A percentile compares a stretch with the other conserved stretches of the same genome.
Evolutionary conservation across 2,888 invertebrate genomes (phyloP).

Genomic region (Tachina lurida): DNA sequence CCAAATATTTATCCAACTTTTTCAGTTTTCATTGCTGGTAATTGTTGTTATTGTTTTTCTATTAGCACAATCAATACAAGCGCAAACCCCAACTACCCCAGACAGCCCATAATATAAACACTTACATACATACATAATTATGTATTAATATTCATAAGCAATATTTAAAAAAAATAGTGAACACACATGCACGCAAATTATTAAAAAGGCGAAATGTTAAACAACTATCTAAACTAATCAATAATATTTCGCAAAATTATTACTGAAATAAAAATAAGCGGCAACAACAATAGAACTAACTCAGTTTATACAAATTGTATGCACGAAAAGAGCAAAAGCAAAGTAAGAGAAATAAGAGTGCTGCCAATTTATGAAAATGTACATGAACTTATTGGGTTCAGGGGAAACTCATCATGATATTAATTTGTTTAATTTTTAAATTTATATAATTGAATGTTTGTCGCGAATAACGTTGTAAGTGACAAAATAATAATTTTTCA

Average conservation of each 20-base stretch:
- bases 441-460: no score
- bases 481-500: no score
- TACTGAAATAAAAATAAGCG: slow-evolving; percentile 39
- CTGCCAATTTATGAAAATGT: not conserved
- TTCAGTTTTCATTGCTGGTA: slow-evolving; percentile 27
- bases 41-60: slow-evolving; percentile 26
- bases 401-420: not conserved
- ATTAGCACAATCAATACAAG: slow-evolving; percentile 10
- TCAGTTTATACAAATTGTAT: slow-evolving; percentile 37
- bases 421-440: no score
- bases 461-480: no score
- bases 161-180: not conserved
- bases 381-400: not conserved
- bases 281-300: slow-evolving; percentile 20
- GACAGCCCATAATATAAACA: not conserved
- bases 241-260: slow-evolving; percentile 77
- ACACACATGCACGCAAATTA: slow-evolving; percentile 40
- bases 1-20: slow-evolving; percentile 66
- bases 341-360: not conserved
- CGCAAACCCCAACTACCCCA: slow-evolving; percentile 23
- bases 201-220: slow-evolving; percentile 70
- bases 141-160: not conserved
- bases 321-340: slow-evolving; percentile 27
- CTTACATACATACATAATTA: not conserved
- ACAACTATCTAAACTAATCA: slow-evolving; percentile 77